Base-by-base conservation (phyloP, 2,113 vertebrate genomes). In the Typhlomys cinereus region DNA sequence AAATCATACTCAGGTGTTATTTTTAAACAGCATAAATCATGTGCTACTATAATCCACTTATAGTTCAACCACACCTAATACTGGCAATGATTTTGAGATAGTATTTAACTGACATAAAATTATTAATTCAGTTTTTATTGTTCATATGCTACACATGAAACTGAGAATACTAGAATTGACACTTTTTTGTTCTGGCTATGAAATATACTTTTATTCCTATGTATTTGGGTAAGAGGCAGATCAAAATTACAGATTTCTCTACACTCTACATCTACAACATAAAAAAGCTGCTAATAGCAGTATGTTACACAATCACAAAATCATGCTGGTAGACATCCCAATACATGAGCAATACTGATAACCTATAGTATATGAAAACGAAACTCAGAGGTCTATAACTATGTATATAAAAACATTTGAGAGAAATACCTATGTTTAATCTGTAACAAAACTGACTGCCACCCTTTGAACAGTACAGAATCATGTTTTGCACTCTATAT, bases 41-140 rank as follows among this genome's bases (percentile, higher is more conserved):
- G 7, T 62, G 29, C 36, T 90, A 29, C 23, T 82, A 7, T 34
- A 69, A 61, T 85, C 50, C 39, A n/a, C 64, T 41, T 69, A 31
- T 20, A 64, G 15, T 78, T 64, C 27, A 78, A 61, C 61, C 46
- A 69, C 23, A 36, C 29, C 36, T 93, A 87, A 69, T 84, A 34
- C 62, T 52, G 62, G 29, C 29, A 79, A 18, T 91, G 81, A 81
- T 27, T 80, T 48, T 84, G n/a, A 84, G 29, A 94, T 61, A 85
- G 5, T 70, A 84, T 46, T 89, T 70, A 89, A 36, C 44, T 54
- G 17, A 95, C 46, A 93, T 85, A 93, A 88, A 90, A 88, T 0
- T 54, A 0, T 11, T 84, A 67, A 27, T 67, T 89, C 13, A 31
- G 7, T 54, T 78, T 2, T 74, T 86, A 66, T 84, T 64, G 71